These are phyloP conservation scores for Piscicola geometra DNA, from an alignment of 2,888 invertebrate species.

Conservation along the genomic window DNA sequence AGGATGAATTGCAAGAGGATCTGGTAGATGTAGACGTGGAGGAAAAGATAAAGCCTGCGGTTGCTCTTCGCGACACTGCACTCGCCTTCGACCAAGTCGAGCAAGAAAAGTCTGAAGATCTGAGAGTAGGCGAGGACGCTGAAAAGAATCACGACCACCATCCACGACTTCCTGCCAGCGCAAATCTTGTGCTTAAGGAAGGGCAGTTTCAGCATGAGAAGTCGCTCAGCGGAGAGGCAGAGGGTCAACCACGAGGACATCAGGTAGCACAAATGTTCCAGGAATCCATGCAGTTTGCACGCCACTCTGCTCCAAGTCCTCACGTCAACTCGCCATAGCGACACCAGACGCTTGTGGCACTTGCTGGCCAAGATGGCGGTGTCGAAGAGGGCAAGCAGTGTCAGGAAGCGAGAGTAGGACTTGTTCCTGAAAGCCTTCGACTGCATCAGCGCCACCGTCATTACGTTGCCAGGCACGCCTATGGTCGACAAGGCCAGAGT, in stretches of 20 bases:
- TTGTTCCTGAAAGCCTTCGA: constrained; percentile 48
- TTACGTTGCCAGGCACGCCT: constrained; percentile 51
- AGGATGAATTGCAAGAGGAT: constrained; percentile 47
- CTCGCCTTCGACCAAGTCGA: constrained; percentile 41
- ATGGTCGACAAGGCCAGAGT: constrained; percentile 48
- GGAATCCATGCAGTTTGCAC: constrained; percentile 50
- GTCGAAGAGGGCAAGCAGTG: constrained; percentile 50
- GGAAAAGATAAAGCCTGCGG: constrained; percentile 45
- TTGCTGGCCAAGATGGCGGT: constrained; percentile 47
- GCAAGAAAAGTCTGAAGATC: constrained; percentile 48
- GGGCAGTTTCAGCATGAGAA: constrained; percentile 51
- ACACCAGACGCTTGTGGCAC: constrained; percentile 38
- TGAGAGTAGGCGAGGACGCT: constrained; percentile 48
- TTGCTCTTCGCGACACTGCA: constrained; percentile 39
- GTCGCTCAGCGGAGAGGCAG: constrained; percentile 50
- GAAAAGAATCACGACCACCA: constrained; percentile 47
- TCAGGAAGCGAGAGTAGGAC: constrained; percentile 52
- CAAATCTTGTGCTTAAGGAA: constrained; percentile 48
- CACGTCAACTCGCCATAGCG: constrained; percentile 23
- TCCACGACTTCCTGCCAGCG: neutral
- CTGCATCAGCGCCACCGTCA: constrained; percentile 51
- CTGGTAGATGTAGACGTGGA: constrained; percentile 50
- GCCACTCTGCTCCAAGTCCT: constrained; percentile 39
- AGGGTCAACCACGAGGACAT: constrained; percentile 54
- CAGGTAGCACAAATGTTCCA: constrained; percentile 48